phyloP scores from a whole-genome alignment of 2,888 invertebrate genomes.

The Lycia hirtaria region DNA sequence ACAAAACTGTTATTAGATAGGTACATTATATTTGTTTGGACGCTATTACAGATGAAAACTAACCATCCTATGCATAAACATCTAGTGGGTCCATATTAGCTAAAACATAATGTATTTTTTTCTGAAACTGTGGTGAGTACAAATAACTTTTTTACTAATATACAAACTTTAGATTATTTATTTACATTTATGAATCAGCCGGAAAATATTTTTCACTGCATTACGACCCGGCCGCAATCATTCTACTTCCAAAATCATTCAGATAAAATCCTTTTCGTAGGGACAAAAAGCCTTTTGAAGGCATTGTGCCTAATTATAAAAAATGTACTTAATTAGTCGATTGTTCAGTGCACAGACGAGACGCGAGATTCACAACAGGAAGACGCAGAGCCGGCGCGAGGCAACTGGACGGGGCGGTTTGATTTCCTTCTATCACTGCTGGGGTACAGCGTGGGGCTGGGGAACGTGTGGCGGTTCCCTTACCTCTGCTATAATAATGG shows the following conservation, averaged over 20 bases:
- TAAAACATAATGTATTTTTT: no score
- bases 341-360: constrained; percentile 61
- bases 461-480: constrained; percentile 91
- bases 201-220: no score
- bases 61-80: no score
- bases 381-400: constrained; percentile 84
- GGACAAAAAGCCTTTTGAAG: constrained; percentile 1
- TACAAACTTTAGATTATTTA: no score
- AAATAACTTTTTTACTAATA: no score
- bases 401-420: constrained; percentile 91
- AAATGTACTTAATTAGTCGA: no score
- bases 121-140: no score
- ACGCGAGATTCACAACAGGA: constrained; percentile 43
- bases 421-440: constrained; percentile 90
- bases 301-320: constrained; percentile 4
- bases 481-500: constrained; percentile 92
- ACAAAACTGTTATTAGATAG: no score
- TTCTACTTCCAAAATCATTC: not conserved
- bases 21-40: no score
- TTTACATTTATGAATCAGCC: no score
- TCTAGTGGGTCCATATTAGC: no score
- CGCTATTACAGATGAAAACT: no score
- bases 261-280: not conserved
- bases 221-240: not conserved
- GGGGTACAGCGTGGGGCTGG: constrained; percentile 90